A percentile compares a stretch with the other conserved stretches of the same genome.
phyloP scores from a whole-genome alignment of 2,113 vertebrate species.

The Indri indri region DNA sequence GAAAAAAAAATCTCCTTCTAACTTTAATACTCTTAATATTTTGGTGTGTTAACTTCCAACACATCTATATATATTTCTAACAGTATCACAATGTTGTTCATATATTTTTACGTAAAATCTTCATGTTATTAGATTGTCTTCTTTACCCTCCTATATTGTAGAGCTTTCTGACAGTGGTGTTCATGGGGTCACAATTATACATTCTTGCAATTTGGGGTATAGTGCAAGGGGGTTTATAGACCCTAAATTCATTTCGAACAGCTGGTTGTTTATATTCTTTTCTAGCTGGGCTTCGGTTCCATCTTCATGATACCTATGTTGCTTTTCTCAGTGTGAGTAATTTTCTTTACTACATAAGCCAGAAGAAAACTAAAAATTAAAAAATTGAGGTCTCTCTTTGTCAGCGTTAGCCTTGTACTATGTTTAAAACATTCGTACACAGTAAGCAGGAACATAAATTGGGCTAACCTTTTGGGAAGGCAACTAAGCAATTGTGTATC shows the following conservation, averaged over 20 bases:
- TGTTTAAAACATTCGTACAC: neutral
- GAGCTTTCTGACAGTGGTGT: neutral
- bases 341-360: neutral
- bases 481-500: neutral
- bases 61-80: neutral
- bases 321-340: neutral
- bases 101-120: neutral
- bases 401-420: neutral
- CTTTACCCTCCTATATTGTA: neutral
- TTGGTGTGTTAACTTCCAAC: neutral
- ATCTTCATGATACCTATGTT: neutral
- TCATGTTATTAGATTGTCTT: neutral
- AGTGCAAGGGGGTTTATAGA: neutral
- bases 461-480: neutral
- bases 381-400: neutral
- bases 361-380: neutral
- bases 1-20: neutral
- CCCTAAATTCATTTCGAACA: neutral
- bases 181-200: neutral
- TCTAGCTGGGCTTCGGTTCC: neutral
- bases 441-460: neutral
- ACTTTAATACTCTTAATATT: neutral
- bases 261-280: neutral
- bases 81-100: neutral
- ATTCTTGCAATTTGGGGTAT: neutral